Evolutionary conservation across 2,797 vertebrate species (phyloP).

Genomic region (Saguinus oedipus): DNA sequence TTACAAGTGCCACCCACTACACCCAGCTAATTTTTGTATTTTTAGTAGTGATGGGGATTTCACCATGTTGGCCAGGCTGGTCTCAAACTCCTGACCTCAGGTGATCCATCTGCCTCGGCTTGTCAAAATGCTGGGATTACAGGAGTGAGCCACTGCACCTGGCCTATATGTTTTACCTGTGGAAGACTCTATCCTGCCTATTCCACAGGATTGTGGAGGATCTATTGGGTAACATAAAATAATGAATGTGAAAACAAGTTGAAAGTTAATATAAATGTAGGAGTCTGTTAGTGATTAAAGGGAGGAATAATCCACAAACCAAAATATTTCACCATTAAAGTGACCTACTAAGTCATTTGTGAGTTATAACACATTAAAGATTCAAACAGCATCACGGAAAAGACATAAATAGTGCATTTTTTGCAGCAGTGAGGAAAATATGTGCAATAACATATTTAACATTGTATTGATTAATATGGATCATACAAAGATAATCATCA

Average conservation of each 20-base stretch:
- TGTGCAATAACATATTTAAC: background rate
- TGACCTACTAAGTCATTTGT: background rate
- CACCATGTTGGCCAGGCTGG: background rate
- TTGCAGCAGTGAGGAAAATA: background rate
- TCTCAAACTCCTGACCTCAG: background rate
- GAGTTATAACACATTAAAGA: slow-evolving; percentile 24
- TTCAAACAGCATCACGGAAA: slow-evolving; percentile 9
- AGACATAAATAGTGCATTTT: slow-evolving; percentile 25
- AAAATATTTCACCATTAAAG: slow-evolving; percentile 44
- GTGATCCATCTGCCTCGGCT: background rate
- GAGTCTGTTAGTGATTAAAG: background rate
- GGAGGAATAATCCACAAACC: background rate
- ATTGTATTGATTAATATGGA: background rate
- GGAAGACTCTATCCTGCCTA: background rate
- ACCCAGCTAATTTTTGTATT: background rate
- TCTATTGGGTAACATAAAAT: background rate
- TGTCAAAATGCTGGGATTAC: background rate
- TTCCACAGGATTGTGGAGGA: background rate
- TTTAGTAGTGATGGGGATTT: background rate
- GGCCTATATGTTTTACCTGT: background rate
- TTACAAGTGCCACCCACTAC: background rate
- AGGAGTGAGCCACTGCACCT: background rate
- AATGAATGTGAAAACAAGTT: slow-evolving; percentile 31
- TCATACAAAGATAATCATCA: slow-evolving; percentile 60
- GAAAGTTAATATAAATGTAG: slow-evolving; percentile 1